Conservation (phyloP, 2,113 vertebrate genomes). For the Tragulus kanchil region DNA sequence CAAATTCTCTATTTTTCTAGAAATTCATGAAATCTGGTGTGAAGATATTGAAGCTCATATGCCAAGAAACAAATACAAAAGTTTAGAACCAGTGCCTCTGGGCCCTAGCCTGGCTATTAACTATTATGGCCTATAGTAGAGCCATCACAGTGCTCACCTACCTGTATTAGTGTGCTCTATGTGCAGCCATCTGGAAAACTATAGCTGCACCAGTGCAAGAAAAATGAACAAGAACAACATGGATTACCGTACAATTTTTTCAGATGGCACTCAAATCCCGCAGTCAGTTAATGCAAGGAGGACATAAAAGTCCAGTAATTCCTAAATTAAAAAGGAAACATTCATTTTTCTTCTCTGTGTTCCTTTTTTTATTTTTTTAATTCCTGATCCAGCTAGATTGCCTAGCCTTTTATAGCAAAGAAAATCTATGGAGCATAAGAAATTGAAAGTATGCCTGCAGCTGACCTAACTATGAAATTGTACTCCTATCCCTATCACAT, state of each 20-base stretch:
- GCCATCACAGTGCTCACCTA: fast-evolving
- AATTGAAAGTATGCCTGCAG: background rate
- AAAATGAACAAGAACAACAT: background rate
- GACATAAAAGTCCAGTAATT: constrained; percentile 36
- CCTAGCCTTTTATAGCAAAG: background rate
- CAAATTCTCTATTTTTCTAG: constrained; percentile 26
- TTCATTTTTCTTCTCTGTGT: constrained; percentile 11
- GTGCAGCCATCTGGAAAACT: background rate
- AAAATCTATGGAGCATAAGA: background rate
- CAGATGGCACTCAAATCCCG: background rate
- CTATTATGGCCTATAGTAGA: fast-evolving
- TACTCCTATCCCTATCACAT: background rate
- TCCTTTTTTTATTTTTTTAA: background rate
- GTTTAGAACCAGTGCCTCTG: background rate
- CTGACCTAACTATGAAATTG: background rate
- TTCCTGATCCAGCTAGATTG: background rate
- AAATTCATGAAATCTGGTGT: background rate
- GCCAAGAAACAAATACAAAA: constrained; percentile 18
- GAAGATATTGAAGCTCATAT: background rate
- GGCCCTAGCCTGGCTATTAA: background rate
- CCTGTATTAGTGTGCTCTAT: background rate
- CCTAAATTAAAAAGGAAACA: constrained; percentile 48
- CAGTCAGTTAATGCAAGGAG: background rate
- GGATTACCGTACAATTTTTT: background rate
- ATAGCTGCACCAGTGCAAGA: background rate